phyloP scores from a whole-genome alignment of 2,113 vertebrate genomes.

The Falco punctatus region DNA sequence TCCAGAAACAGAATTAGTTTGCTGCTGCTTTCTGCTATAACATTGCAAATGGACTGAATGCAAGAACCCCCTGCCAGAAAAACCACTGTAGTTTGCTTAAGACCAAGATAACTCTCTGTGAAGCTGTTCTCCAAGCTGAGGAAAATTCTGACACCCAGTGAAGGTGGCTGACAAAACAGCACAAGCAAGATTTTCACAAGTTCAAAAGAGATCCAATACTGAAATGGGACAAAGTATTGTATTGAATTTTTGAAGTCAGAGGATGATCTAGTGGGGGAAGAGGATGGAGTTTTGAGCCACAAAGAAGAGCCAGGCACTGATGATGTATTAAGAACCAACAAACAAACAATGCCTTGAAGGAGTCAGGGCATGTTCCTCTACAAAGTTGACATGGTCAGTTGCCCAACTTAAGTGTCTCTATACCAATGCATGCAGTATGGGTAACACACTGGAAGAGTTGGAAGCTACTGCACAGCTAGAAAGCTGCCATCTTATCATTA shows the following conservation, averaged over 20 bases:
- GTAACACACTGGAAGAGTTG: not conserved
- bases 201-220: not conserved
- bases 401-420: not conserved
- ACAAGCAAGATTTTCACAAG: not conserved
- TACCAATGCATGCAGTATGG: not conserved
- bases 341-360: not conserved
- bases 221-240: not conserved
- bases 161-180: not conserved
- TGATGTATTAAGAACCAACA: not conserved
- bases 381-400: not conserved
- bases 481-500: not conserved
- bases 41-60: not conserved
- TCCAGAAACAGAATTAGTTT: not conserved
- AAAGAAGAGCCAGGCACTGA: not conserved
- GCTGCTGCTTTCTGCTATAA: not conserved
- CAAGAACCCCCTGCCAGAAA: not conserved
- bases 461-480: not conserved
- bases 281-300: not conserved
- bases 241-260: not conserved
- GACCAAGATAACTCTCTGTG: not conserved
- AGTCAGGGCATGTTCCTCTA: not conserved
- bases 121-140: not conserved
- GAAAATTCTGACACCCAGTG: not conserved
- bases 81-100: not conserved
- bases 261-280: not conserved